These are phyloP conservation scores for Acestrorhynchus altus DNA, from an alignment of 2,797 vertebrate genomes.

Conservation along the genomic window DNA sequence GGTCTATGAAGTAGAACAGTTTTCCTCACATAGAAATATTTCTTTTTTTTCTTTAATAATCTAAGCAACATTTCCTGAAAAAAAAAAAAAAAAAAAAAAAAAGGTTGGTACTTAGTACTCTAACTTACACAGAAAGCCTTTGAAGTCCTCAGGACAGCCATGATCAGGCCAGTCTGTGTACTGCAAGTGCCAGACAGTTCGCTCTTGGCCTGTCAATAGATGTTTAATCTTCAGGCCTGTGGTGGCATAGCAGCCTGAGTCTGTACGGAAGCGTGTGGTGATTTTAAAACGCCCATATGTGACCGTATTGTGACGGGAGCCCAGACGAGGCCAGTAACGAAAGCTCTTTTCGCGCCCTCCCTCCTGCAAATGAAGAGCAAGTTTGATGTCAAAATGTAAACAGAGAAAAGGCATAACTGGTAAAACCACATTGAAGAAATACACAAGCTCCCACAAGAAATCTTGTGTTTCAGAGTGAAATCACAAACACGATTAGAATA, in stretches of 20 bases:
- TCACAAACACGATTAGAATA: not conserved
- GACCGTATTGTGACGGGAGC: constrained; percentile 93
- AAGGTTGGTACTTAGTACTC: not conserved
- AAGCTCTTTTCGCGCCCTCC: constrained; percentile 95
- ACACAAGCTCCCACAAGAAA: not conserved
- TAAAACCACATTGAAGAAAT: constrained; percentile 3
- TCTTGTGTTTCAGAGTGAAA: not conserved
- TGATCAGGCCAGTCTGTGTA: constrained; percentile 99
- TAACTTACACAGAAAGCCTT: constrained; percentile 92
- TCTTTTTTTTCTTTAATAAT: no score
- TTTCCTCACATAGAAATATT: not conserved
- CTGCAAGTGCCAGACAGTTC: constrained; percentile 97
- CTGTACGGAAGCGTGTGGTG: constrained; percentile 95
- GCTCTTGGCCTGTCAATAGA: constrained; percentile 92
- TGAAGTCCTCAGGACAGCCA: constrained; percentile 95
- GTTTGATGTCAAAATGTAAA: not conserved
- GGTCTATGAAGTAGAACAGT: not conserved
- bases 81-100: not conserved
- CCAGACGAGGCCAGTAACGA: constrained; percentile 96
- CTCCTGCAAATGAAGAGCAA: constrained; percentile 77
- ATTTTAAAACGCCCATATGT: constrained; percentile 97
- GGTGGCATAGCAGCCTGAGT: constrained; percentile 97
- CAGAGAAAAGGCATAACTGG: not conserved
- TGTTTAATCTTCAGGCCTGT: constrained; percentile 97
- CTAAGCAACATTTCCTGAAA: no score